phyloP scores from a whole-genome alignment of 2,797 vertebrate genomes.

The Smutsia gigantea region DNA sequence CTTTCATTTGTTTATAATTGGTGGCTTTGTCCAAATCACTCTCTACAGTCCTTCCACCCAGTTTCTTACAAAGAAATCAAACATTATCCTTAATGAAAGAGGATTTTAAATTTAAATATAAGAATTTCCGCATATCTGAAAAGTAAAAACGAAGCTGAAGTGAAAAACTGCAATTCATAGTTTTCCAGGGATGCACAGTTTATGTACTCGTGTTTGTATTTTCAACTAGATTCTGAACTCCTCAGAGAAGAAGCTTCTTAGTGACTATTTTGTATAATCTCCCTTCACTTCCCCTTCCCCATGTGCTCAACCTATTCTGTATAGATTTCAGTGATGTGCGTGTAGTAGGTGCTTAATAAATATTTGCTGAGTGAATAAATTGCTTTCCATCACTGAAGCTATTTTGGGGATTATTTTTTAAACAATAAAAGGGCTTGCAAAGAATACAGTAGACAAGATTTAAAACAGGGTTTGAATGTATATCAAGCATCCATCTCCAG shows the following conservation, averaged over 20 bases:
- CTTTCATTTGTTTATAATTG: conserved; percentile 5
- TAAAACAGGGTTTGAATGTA: conserved; percentile 14
- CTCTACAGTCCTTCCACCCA: not conserved
- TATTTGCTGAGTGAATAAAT: not conserved
- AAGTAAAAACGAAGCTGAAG: conserved; percentile 30
- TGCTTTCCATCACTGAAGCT: not conserved
- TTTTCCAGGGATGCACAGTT: not conserved
- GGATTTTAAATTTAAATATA: not conserved
- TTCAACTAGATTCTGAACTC: not conserved
- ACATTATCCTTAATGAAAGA: not conserved
- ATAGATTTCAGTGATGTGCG: not conserved
- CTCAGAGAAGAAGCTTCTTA: not conserved
- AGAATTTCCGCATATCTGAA: not conserved
- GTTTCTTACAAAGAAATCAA: conserved; percentile 25
- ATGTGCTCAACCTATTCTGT: not conserved
- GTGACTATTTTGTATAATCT: not conserved
- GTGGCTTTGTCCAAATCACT: not conserved
- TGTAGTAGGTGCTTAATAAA: not conserved
- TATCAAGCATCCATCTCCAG: conserved; percentile 9
- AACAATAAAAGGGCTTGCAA: not conserved
- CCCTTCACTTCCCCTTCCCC: fast-evolving
- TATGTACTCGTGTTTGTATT: not conserved
- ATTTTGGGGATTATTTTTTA: conserved; percentile 16
- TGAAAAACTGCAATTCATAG: not conserved
- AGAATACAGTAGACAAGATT: not conserved